Percentiles rank a stretch among this genome's conserved stretches.
These are phyloP conservation scores for Eurypyga helias DNA, from an alignment of 2,113 vertebrate species.

Conservation along the genomic window DNA sequence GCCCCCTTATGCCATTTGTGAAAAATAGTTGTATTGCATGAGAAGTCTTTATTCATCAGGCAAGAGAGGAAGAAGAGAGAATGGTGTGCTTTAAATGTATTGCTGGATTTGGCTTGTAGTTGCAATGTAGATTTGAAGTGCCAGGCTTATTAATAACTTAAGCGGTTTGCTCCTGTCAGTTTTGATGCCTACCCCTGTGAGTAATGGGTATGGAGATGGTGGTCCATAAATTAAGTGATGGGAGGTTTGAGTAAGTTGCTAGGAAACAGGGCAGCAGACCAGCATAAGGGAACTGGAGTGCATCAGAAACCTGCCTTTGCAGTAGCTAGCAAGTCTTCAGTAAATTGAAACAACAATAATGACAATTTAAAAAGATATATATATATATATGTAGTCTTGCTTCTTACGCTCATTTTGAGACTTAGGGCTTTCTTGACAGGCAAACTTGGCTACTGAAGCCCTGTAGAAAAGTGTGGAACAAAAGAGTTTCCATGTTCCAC, in stretches of 20 bases:
- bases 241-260: constrained; percentile 81
- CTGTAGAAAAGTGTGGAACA: background rate
- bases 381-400: background rate
- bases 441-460: background rate
- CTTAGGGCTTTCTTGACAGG: background rate
- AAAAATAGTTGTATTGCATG: background rate
- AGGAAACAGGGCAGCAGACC: constrained; percentile 72
- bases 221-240: constrained; percentile 74
- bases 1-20: background rate
- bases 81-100: background rate
- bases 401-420: background rate
- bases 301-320: constrained; percentile 67
- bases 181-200: constrained; percentile 51
- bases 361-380: background rate
- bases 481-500: constrained; percentile 22
- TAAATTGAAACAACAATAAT: background rate
- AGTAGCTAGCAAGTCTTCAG: constrained; percentile 21
- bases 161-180: constrained; percentile 34
- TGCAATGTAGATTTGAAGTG: background rate
- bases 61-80: background rate
- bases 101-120: background rate
- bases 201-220: constrained; percentile 68
- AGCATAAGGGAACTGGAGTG: constrained; percentile 30
- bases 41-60: background rate
- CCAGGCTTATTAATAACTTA: constrained; percentile 30